Evolutionary conservation across 1,140 invertebrate genomes (phyloP), one percentile per base, ranked within the genome.

Genomic region (Sinella curviseta): DNA sequence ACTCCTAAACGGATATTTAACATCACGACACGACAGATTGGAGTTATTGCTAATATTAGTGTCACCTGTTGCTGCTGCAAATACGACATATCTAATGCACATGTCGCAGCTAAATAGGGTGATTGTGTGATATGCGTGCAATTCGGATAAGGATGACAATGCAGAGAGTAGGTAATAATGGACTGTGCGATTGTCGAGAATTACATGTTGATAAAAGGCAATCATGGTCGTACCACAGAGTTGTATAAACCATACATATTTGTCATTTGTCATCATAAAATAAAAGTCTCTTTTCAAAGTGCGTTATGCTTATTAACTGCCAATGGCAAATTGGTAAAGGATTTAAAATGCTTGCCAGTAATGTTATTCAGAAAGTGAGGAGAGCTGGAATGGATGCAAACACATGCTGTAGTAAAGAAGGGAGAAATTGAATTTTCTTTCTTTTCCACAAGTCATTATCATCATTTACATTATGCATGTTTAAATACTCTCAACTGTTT

Each of bases 301-400:
- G 4, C 24, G 12, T 60, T 60, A 26, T 60, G 57, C 57, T 60
- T n/a, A 60, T 60, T 26, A n/a, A 60, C 57, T 60, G 24, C 4
- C 57, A 60, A 26, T 60, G 57, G 57, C 24, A 48, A 48, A 48
- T 12, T 48, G 39, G 20, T 48, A 12, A 26, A 60, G 57, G 39
- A 48, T 17, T 48, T 48, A 8, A n/a, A 60, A 60, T 60, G 57
- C 57, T 60, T 60, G 57, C 39, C 39, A 48, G 39, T 12, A 48
- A 60, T 26, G 8, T 26, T 60, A 60, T 60, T 60, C 24, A 26
- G 20, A 48, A 12, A n/a, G 57, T 60, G 57, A 60, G 24, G 12
- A 60, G 57, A 60, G 3, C 57, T 60, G 57, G 57, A 60, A 60
- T 60, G 57, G 3, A 60, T 60, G 24, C n/a, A n/a, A n/a, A n/a